Base-by-base conservation (phyloP, 2,888 invertebrate species). In the Stomorhina lunata region DNA sequence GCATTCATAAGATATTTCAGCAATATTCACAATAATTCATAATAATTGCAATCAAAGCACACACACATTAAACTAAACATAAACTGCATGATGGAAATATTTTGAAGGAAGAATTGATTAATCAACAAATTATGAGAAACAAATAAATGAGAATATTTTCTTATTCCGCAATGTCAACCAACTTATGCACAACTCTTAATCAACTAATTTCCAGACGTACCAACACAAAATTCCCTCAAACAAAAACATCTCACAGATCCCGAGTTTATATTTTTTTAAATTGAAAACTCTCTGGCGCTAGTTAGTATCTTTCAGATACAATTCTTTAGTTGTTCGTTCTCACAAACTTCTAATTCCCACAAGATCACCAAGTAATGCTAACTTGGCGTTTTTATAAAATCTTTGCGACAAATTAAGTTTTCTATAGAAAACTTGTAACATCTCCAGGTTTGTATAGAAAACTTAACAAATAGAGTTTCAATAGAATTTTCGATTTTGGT, bases 181-280 rank as follows among this genome's bases (percentile, higher is more conserved):
- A 50, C 69, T 48, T 45, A 43, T 53, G 32, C 7, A 32, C 75
- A 75, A 71, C 82, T 82, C 61, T 76, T 76, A 45, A 82, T 34
- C 75, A 79, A 82, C 82, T 82, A 66, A 66, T 79, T 80, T 48
- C 69, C 34, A 53, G 45, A 63, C 55, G 45, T 22, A 29, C 17
- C 15, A 32, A 43, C 4, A 15, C 12, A 48, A 63, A 17, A 25
- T 66, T 68, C 50, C 57, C 66, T 43, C 57, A 61, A 65, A 55
- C 22, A 10, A 17, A 57, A 27, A 25, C n/a, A n/a, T n/a, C 50
- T 45, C 65, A 65, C 55, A 12, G 55, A 78, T 78, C 65, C 63
- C 53, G 57, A 66, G 65, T 48, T 43, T 17, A 48, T n/a, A n/a
- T 43, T 66, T 1, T 9, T 40, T 55, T 43, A 66, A 76, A 34